Percentiles rank a stretch among this genome's conserved stretches.
Evolutionary conservation across 2,888 invertebrate species (phyloP).

Genomic region (Brachyptera putata): DNA sequence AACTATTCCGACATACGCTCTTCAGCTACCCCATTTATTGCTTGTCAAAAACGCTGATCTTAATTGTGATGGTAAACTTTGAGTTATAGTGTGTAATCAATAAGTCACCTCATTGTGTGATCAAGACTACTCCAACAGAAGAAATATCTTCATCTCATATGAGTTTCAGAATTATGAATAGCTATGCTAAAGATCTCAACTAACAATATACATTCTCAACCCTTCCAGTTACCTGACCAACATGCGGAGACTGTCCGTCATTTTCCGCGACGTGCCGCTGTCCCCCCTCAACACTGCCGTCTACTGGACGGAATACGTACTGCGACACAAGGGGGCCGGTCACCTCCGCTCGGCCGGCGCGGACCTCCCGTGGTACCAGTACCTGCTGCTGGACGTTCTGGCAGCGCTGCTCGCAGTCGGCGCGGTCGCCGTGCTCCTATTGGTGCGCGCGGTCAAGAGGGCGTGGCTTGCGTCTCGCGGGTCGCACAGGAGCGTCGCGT

Average conservation of each 20-base stretch:
- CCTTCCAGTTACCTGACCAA: not conserved
- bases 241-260: not conserved
- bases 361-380: not conserved
- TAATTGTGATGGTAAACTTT: no score
- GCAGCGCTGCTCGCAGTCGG: not conserved
- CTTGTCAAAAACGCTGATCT: no score
- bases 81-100: no score
- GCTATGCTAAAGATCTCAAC: not conserved
- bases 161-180: no score
- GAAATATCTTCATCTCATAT: no score
- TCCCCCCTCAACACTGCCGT: not conserved
- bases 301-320: slow-evolving; percentile 1
- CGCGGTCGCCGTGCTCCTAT: not conserved
- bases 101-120: no score
- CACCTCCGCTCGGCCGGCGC: not conserved
- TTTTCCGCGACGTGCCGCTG: not conserved
- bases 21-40: no score
- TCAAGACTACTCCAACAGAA: no score
- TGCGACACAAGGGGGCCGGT: not conserved
- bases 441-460: not conserved
- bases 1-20: no score
- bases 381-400: not conserved
- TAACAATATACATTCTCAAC: not conserved
- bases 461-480: not conserved
- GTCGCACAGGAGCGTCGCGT: not conserved